A percentile compares a stretch with the other conserved stretches of the same genome.
These are phyloP conservation scores for Pyrrhosoma nymphula DNA, from an alignment of 2,888 invertebrate genomes.

Conservation along the genomic window DNA sequence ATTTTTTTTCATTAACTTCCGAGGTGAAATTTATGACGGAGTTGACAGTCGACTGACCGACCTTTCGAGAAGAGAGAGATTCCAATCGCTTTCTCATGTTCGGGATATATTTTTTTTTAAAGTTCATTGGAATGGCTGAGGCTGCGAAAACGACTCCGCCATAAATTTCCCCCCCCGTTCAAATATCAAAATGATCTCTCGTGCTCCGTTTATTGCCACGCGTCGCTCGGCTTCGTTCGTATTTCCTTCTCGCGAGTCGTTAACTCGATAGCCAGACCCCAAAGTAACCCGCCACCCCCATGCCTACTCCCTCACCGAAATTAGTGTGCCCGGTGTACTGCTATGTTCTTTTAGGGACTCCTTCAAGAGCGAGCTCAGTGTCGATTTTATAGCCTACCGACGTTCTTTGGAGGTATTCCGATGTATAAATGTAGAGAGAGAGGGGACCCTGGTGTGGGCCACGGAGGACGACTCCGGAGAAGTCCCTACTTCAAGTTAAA, in stretches of 20 bases:
- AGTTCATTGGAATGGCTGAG: background rate
- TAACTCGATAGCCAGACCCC: background rate
- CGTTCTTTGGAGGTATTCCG: background rate
- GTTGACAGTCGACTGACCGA: background rate
- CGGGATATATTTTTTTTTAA: background rate
- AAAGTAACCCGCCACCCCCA: background rate
- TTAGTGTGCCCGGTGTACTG: slow-evolving; percentile 1
- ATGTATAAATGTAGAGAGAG: no score
- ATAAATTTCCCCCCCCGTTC: background rate
- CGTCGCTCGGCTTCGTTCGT: background rate
- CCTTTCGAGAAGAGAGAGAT: background rate
- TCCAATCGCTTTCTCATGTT: background rate
- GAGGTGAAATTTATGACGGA: background rate
- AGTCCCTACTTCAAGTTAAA: no score
- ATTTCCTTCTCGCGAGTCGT: background rate
- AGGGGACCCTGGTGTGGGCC: background rate
- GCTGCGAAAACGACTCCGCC: background rate
- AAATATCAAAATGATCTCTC: background rate
- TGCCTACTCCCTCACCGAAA: background rate
- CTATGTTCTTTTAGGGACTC: background rate
- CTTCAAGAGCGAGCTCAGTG: background rate
- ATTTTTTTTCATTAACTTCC: background rate
- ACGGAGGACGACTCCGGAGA: no score
- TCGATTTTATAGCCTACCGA: background rate
- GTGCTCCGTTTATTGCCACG: background rate